phyloP scores from a whole-genome alignment of 30 jellyfish, hydroid and myxozoan genomes.

The Aurelia sp. region DNA sequence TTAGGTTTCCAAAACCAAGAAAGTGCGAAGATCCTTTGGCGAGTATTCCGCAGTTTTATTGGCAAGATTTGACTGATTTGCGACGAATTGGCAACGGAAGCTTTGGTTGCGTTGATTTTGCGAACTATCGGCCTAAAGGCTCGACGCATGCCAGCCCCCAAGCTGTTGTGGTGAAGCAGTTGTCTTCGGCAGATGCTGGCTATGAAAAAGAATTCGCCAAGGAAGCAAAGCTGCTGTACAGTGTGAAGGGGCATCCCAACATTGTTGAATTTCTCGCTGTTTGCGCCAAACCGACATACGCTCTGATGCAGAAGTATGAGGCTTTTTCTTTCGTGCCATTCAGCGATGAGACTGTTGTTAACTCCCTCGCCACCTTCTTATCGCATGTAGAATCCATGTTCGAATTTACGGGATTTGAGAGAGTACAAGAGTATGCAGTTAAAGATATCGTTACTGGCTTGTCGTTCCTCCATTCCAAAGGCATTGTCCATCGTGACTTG shows the following conservation, averaged over 20 bases:
- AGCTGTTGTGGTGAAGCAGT: background rate
- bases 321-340: background rate
- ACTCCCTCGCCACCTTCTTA: background rate
- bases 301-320: conserved; percentile 1
- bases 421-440: background rate
- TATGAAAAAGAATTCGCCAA: background rate
- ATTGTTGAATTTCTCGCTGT: conserved; percentile 28
- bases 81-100: too few species aligned
- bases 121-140: too few species aligned
- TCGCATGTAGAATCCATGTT: background rate
- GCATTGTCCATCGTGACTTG: background rate
- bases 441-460: conserved; percentile 1
- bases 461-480: too few species aligned
- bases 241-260: conserved; percentile 8
- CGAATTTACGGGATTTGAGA: conserved; percentile 2
- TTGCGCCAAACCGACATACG: background rate
- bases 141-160: background rate
- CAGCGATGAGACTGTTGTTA: background rate
- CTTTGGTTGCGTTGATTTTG: too few species aligned
- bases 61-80: too few species aligned
- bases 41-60: too few species aligned
- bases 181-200: background rate
- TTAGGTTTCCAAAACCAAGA: too few species aligned
- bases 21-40: too few species aligned
- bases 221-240: conserved; percentile 5